Evolutionary conservation across 2,888 invertebrate species (phyloP), one percentile per base, ranked within the genome.

Genomic region (Augochlorella aurata): DNA sequence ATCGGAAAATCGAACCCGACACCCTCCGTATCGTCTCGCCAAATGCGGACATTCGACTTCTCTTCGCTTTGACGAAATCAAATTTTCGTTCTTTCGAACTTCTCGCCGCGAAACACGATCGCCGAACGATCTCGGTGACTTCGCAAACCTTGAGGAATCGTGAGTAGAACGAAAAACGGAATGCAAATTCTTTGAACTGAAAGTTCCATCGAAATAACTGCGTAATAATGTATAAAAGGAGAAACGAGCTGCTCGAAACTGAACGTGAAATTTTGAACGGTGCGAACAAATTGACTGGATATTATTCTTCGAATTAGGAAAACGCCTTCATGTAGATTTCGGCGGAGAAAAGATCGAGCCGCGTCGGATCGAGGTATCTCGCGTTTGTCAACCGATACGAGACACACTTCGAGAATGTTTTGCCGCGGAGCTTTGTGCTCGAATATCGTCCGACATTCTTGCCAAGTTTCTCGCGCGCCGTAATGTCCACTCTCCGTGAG

Each of bases 401-500:
- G 61, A n/a, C 71, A 65, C 63, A 74, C 63, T 70, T 18, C 14
- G 21, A 63, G 65, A 54, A 63, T 80, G 72, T 72, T 52, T 72
- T 78, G 47, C 65, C 38, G 14, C 38, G 21, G 18, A 45, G 65
- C 69, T 84, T 84, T 82, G 86, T 84, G 66, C 63, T 14, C 44
- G 61, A 52, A 67, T 80, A 85, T 85, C 80, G 74, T 72, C 47
- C 68, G 65, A 63, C 76, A 78, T 86, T 80, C 86, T 69, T 79
- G 63, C 66, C 50, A 67, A 74, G 71, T 54, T 54, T 85, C 38
- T 52, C 66, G n/a, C 45, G 12, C 3, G 24, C 24, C 58, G 24
- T 58, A 16, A 44, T 38, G 61, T 58, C 58, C 69, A 21, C 21
- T 73, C 69, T 12, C 58, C 58, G 58, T 58, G 24, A 58, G 21